These are phyloP conservation scores for Cydia splendana DNA, from an alignment of 1,140 invertebrate species.

Conservation along the genomic window DNA sequence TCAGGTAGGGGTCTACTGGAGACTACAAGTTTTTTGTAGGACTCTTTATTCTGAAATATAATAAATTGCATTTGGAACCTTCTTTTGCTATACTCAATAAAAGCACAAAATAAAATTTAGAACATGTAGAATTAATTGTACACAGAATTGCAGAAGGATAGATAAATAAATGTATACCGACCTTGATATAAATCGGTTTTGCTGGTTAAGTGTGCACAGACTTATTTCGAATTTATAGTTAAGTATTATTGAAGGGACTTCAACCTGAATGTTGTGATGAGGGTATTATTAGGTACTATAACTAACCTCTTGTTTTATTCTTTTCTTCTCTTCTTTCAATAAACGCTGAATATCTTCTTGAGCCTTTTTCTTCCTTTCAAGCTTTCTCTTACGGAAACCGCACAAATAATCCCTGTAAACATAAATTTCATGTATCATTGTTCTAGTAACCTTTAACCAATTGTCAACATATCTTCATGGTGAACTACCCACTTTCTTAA, in stretches of 20 bases:
- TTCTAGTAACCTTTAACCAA: slow-evolving; percentile 34
- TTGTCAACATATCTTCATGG: slow-evolving; percentile 30
- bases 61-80: neutral
- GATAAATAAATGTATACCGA: too few relatives aligned
- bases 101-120: too few relatives aligned
- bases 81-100: neutral
- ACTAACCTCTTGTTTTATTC: slow-evolving; percentile 85
- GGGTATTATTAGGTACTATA: neutral
- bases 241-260: too few relatives aligned
- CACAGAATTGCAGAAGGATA: too few relatives aligned
- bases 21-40: slow-evolving; percentile 83
- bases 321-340: slow-evolving; percentile 87
- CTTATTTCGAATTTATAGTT: too few relatives aligned
- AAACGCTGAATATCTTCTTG: slow-evolving; percentile 84
- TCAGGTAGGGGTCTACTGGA: slow-evolving; percentile 84
- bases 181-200: too few relatives aligned
- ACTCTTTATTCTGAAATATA: slow-evolving; percentile 81
- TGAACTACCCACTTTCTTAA: slow-evolving; percentile 67
- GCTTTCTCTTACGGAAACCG: slow-evolving; percentile 88
- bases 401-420: slow-evolving; percentile 84
- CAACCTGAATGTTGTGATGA: neutral
- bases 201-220: too few relatives aligned
- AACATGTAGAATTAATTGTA: too few relatives aligned
- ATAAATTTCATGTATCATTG: slow-evolving; percentile 30
- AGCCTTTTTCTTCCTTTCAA: slow-evolving; percentile 85